These are phyloP conservation scores for Drepanosiphum platanoidis DNA, from an alignment of 2,888 invertebrate species.

Conservation along the genomic window DNA sequence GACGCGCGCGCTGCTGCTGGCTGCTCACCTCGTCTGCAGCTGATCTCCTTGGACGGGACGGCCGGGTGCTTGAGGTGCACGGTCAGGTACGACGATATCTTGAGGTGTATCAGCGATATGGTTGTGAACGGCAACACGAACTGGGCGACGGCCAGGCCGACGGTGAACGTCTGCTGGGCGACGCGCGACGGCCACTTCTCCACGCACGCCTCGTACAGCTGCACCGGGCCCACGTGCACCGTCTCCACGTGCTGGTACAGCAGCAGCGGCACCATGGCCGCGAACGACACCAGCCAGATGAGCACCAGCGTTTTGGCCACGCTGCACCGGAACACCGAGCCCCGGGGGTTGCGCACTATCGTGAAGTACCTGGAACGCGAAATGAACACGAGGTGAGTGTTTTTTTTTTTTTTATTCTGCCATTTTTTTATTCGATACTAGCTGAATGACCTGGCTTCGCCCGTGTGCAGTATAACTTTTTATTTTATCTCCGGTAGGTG, in stretches of 20 bases:
- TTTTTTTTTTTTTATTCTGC: no score
- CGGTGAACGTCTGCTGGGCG: constrained; percentile 67
- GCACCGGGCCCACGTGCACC: constrained; percentile 65
- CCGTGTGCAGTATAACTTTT: no score
- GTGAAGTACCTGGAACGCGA: constrained; percentile 67
- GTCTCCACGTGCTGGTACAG: constrained; percentile 67
- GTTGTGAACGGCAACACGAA: constrained; percentile 69
- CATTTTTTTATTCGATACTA: no score
- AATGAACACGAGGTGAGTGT: no score
- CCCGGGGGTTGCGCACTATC: constrained; percentile 67
- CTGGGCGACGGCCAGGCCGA: constrained; percentile 68
- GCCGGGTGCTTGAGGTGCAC: constrained; percentile 65
- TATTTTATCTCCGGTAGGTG: no score
- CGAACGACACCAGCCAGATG: constrained; percentile 69
- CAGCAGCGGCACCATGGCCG: constrained; percentile 68
- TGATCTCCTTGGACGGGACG: constrained; percentile 64
- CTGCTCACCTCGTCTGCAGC: constrained; percentile 65
- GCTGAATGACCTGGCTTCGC: no score
- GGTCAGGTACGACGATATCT: constrained; percentile 68
- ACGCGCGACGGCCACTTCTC: constrained; percentile 67
- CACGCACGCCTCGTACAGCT: constrained; percentile 67
- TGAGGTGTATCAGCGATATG: constrained; percentile 68
- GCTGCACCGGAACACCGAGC: constrained; percentile 64
- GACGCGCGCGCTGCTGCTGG: no score
- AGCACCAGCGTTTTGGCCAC: constrained; percentile 68